Percentiles rank a stretch among this genome's conserved stretches.
Evolutionary conservation across 2,113 vertebrate genomes (phyloP).

Genomic region (Oryzias woworae): DNA sequence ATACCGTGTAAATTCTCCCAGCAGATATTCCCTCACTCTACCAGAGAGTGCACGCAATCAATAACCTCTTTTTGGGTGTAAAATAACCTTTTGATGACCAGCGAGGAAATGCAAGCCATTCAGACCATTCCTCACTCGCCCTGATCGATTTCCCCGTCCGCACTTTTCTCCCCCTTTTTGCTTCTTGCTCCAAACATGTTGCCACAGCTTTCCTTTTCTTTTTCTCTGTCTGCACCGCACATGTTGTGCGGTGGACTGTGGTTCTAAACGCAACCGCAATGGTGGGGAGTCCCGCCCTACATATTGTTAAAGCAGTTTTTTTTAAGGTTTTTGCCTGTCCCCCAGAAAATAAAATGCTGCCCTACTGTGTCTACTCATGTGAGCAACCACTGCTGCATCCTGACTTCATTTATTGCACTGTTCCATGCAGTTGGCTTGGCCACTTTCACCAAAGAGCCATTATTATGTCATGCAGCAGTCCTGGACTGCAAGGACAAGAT

Average conservation of each 20-base stretch:
- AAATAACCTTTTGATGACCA: constrained; percentile 92
- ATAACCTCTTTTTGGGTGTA: constrained; percentile 87
- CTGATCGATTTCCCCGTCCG: constrained; percentile 83
- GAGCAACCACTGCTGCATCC: constrained; percentile 36
- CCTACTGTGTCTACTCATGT: constrained; percentile 58
- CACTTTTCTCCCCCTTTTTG: constrained; percentile 29
- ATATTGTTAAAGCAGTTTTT: constrained; percentile 23
- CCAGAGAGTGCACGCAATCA: constrained; percentile 79
- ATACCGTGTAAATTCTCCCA: constrained; percentile 69
- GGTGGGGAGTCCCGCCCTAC: constrained; percentile 6
- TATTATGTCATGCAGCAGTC: too few relatives aligned
- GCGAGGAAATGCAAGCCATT: constrained; percentile 82
- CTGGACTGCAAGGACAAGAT: too few relatives aligned
- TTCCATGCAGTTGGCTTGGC: constrained; percentile 14
- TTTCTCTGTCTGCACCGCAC: constrained; percentile 29
- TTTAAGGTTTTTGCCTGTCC: constrained; percentile 48
- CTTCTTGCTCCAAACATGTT: constrained; percentile 24
- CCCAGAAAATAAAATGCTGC: not conserved
- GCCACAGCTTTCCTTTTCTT: constrained; percentile 26
- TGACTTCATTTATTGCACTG: constrained; percentile 35
- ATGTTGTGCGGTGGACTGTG: constrained; percentile 23
- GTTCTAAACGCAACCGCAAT: not conserved
- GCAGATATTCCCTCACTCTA: constrained; percentile 62
- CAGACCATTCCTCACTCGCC: constrained; percentile 76
- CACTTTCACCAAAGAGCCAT: constrained; percentile 10